A percentile compares a stretch with the other conserved stretches of the same genome.
These are phyloP conservation scores for Telmatochromis brichardi DNA, from an alignment of 2,113 vertebrate species.

Conservation along the genomic window DNA sequence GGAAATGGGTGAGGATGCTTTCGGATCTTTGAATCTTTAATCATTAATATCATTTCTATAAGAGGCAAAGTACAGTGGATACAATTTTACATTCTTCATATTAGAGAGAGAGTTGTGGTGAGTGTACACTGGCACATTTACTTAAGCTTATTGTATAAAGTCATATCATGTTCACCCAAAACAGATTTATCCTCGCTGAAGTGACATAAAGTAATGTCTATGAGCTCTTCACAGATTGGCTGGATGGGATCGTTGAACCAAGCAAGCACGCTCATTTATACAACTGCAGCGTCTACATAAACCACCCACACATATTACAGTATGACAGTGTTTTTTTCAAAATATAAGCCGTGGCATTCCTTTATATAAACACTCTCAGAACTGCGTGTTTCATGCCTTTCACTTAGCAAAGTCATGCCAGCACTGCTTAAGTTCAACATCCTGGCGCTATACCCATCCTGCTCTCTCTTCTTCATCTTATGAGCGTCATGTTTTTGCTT, in stretches of 20 bases:
- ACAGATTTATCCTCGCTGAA: neutral
- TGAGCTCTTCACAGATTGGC: neutral
- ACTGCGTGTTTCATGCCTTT: neutral
- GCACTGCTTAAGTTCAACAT: neutral
- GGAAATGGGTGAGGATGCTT: neutral
- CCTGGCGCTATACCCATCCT: neutral
- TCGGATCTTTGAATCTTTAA: neutral
- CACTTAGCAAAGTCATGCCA: neutral
- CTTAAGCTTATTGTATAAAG: neutral
- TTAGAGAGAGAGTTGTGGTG: neutral
- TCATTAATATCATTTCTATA: neutral
- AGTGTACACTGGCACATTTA: neutral
- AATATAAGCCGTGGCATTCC: neutral
- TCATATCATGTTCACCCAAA: neutral
- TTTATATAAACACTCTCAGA: neutral
- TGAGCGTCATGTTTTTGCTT: neutral
- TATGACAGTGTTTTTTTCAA: neutral
- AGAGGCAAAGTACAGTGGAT: neutral
- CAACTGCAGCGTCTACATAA: neutral
- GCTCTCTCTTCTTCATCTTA: neutral
- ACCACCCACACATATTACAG: neutral
- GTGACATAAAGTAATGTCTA: neutral
- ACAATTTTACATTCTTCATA: neutral
- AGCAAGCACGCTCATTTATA: neutral
- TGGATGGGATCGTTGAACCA: neutral